Conservation (phyloP, 1,140 invertebrate genomes). For the Oedothorax gibbosus region DNA sequence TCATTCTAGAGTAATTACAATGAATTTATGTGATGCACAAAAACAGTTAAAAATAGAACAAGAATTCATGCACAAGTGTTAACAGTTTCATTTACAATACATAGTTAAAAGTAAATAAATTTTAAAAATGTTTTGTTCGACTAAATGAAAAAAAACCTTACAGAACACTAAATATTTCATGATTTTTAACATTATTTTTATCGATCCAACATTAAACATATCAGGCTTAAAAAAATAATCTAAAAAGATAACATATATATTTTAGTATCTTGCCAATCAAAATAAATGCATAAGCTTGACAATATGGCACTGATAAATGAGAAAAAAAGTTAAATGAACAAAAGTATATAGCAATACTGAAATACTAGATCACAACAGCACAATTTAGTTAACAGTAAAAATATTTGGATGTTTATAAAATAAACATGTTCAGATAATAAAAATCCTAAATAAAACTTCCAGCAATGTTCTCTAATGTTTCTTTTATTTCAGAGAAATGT, state of each 20-base stretch:
- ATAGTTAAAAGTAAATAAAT: too few species aligned
- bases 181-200: not conserved
- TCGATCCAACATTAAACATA: not conserved
- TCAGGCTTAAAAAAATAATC: not conserved
- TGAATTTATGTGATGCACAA: too few species aligned
- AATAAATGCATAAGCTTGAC: not conserved
- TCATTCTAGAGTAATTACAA: too few species aligned
- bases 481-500: constrained; percentile 86
- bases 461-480: constrained; percentile 57
- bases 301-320: not conserved
- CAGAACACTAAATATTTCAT: not conserved
- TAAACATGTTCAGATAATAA: not conserved
- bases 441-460: constrained; percentile 45
- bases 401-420: too few species aligned
- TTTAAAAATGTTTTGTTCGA: too few species aligned
- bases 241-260: constrained; percentile 4
- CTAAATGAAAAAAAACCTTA: too few species aligned
- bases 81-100: too few species aligned
- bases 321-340: not conserved
- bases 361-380: constrained; percentile 6
- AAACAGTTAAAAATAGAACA: too few species aligned
- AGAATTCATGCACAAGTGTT: too few species aligned
- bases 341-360: constrained; percentile 15
- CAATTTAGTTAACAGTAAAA: not conserved
- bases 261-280: constrained; percentile 1